Evolutionary conservation across 2,113 vertebrate genomes (phyloP), one percentile per base, ranked within the genome.

Genomic region (Puntigrus tetrazona): DNA sequence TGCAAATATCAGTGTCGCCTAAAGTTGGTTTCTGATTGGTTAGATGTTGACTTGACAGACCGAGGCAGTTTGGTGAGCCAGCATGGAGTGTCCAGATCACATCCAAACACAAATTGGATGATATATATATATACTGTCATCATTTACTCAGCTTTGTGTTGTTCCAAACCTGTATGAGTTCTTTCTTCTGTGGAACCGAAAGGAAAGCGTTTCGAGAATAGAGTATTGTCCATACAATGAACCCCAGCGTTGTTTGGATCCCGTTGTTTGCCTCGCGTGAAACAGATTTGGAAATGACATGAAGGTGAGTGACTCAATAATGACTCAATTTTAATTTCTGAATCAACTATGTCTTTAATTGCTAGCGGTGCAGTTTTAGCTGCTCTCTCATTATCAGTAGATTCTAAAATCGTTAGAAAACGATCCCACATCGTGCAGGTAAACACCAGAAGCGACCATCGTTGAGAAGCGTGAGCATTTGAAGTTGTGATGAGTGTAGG

Each of bases 401-500:
- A 73, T 34, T 67, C 16, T 55, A 74, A 52, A 47, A 52, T 76
- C 31, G 29, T 31, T 3, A 74, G 36, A 72, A 84, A 69, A 77
- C 14, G 7, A 31, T 69, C 22, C 47, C 57, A 38, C 34, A 14
- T 34, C 20, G 34, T 9, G 72, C 72, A 67, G 20, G 63, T 81
- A 74, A 87, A 78, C 83, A 84, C 45, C 76, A 78, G 78, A 81
- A 76, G 78, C 41, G 27, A 76, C 34, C 57, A 75, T 45, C n/a
- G 36, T 69, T n/a, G 84, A 50, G 45, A 80, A 83, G 74, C 31
- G 38, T 73, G 81, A 83, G 67, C 80, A 47, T 77, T 85, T 43
- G 80, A 83, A 80, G 84, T 81, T 43, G 84, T 79, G 70, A 76
- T 61, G 81, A 63, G 72, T 80, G 84, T 84, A 79, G 87, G 87